Evolutionary conservation across 2,113 vertebrate genomes (phyloP), one percentile per base, ranked within the genome.

Genomic region (Callaeas wilsoni): DNA sequence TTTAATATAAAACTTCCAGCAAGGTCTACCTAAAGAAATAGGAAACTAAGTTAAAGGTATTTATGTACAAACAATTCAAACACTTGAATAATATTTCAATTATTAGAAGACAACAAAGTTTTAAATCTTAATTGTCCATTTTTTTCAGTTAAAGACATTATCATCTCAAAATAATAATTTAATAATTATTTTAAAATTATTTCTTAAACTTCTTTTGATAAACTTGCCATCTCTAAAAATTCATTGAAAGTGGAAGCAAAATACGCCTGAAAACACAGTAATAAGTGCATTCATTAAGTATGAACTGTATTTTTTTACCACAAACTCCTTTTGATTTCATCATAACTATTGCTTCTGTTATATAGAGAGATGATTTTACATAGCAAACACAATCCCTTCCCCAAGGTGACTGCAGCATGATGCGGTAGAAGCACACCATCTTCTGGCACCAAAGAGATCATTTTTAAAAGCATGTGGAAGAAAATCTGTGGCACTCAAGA

Each of bases 341-440:
- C 6, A 7, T 32, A 67, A 62, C 4, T 57, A 10, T 23, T 57
- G 26, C 10, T 50, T 41, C 27, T 2, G 0, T 39, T 74, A 32
- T 12, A 12, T 67, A 27, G 29, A 53, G 33, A 44, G 4, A 13
- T 1, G 2, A 33, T 32, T 26, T 47, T 52, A 50, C 13, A 16
- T 13, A 53, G n/a, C 14, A 73, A 53, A 32, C 13, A 20, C 4
- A 57, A 62, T 30, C 37, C 22, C 3, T 41, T 78, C 12, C 19
- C 49, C n/a, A 22, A 12, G 17, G 21, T 47, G 62, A 25, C 22
- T 76, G 37, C 1, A 1, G 33, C 41, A 42, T 57, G 33, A 32
- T 32, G n/a, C 1, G 19, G 90, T 95, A 19, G 42, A 84, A 95
- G 71, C 18, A 10, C 93, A 62, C 95, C 96, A 93, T 84, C 96